phyloP scores from a whole-genome alignment of 2,888 invertebrate species.

The Rotaria magnacalcarata region DNA sequence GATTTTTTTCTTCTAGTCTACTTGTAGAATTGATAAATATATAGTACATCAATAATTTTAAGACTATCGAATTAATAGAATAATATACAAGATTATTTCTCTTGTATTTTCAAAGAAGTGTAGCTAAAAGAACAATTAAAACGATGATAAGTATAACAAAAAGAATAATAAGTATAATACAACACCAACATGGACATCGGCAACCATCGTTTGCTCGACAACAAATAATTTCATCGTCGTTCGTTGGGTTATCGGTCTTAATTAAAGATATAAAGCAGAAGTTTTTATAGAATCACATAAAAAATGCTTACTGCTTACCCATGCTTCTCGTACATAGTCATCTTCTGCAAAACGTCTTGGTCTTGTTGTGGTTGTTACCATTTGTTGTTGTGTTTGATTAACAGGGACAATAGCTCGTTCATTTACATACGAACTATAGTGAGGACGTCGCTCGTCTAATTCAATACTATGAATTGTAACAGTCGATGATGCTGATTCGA shows the following conservation, averaged over 20 bases:
- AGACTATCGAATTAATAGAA: too few species aligned
- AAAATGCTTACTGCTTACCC: neutral
- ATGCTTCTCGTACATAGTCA: neutral
- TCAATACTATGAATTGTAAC: neutral
- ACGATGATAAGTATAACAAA: neutral
- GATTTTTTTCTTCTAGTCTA: too few species aligned
- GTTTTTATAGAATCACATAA: neutral
- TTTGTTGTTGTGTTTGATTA: neutral
- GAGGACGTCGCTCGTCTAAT: neutral
- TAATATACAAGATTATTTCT: too few species aligned
- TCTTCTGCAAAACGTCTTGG: neutral
- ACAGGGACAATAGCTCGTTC: neutral
- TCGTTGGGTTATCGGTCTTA: neutral
- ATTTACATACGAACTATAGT: neutral
- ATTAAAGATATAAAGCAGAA: neutral
- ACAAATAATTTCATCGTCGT: neutral
- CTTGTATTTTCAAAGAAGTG: neutral
- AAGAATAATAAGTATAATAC: slow-evolving; percentile 1
- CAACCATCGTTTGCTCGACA: neutral
- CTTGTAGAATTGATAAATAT: too few species aligned
- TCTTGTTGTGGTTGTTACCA: neutral
- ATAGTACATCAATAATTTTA: too few species aligned
- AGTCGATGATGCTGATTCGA: neutral
- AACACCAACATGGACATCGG: slow-evolving; percentile 19
- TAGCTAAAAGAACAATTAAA: neutral